Conservation (phyloP, 1,140 invertebrate genomes). For the Pantala flavescens region DNA sequence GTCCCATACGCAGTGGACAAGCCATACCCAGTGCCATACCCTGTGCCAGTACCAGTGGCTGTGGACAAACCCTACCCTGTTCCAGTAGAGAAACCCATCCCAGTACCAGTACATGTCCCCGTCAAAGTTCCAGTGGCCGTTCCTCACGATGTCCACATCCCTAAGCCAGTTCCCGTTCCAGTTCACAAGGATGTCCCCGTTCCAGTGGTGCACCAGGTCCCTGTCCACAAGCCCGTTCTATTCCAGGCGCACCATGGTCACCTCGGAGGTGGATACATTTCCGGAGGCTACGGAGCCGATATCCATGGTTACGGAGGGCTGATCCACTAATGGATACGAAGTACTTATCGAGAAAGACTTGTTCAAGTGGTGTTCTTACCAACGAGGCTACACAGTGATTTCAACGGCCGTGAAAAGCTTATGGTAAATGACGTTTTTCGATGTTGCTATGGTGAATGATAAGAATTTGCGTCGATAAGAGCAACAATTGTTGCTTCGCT, state of each 20-base stretch:
- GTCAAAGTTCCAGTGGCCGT: slow-evolving; percentile 23
- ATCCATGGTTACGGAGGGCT: background rate
- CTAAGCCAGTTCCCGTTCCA: slow-evolving; percentile 43
- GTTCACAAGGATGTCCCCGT: slow-evolving; percentile 46
- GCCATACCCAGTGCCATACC: slow-evolving; percentile 15
- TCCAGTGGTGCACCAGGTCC: slow-evolving; percentile 57
- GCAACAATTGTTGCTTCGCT: no score
- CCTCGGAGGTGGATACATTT: background rate
- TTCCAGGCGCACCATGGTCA: slow-evolving; percentile 12
- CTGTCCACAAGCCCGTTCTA: slow-evolving; percentile 52
- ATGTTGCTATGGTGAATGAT: no score
- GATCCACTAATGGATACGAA: background rate
- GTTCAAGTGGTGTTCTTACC: no score
- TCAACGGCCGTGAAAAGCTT: no score
- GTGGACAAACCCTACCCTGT: slow-evolving; percentile 15
- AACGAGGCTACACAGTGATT: no score
- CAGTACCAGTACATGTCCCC: slow-evolving; percentile 17
- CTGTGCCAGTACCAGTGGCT: slow-evolving; percentile 10
- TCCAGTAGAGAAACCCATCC: slow-evolving; percentile 13
- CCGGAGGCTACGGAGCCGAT: background rate
- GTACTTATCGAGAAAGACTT: background rate
- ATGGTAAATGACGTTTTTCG: no score
- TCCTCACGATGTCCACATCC: slow-evolving; percentile 41
- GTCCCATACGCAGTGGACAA: slow-evolving; percentile 2
- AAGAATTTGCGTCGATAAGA: no score